Conservation (phyloP, 2,888 invertebrate species). For the Loripinus fragilis region DNA sequence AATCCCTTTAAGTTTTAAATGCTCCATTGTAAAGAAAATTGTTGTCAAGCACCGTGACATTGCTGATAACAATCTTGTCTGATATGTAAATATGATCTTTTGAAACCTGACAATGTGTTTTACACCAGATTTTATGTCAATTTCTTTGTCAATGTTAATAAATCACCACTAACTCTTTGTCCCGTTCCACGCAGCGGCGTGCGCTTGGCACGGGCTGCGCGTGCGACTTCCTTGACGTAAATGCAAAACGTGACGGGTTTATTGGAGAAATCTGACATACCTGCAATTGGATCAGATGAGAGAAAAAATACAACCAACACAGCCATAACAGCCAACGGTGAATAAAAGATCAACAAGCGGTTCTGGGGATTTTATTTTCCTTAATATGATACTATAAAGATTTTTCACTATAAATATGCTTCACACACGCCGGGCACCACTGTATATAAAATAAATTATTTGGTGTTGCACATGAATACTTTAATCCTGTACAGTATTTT, state of each 20-base stretch:
- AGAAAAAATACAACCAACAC: no score
- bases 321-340: no score
- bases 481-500: no score
- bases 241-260: neutral
- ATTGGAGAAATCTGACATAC: constrained; percentile 1
- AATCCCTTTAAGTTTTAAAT: neutral
- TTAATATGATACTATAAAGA: no score
- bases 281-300: neutral
- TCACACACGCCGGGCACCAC: no score
- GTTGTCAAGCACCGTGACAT: constrained; percentile 5
- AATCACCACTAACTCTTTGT: constrained; percentile 6
- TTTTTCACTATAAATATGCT: no score
- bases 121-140: constrained; percentile 12
- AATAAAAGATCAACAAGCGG: no score
- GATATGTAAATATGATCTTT: constrained; percentile 20
- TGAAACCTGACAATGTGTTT: constrained; percentile 12
- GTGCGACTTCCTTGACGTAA: neutral
- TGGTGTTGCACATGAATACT: no score
- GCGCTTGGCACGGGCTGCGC: neutral
- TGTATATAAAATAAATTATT: no score
- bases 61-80: neutral
- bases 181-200: neutral
- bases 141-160: neutral
- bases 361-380: no score
- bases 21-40: constrained; percentile 4